A percentile compares a stretch with the other conserved stretches of the same genome.
Conservation (phyloP, 2,888 invertebrate genomes). For the Tenthredo notha region DNA sequence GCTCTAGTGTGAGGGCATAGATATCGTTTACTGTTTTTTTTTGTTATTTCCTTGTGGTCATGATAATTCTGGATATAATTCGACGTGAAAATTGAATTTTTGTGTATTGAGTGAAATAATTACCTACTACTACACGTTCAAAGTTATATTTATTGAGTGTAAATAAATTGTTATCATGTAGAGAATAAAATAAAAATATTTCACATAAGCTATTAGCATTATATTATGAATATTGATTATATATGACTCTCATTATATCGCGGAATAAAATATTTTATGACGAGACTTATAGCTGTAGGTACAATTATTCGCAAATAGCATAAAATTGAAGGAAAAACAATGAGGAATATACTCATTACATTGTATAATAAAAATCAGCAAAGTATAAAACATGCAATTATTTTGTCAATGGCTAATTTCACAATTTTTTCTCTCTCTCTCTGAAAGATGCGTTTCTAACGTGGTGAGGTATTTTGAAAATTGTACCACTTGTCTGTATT, state of each 20-base stretch:
- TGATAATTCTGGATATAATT: not conserved
- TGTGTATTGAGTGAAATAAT: not conserved
- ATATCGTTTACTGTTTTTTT: not conserved
- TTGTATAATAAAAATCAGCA: not conserved
- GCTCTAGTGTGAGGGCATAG: not conserved
- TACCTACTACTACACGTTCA: not conserved
- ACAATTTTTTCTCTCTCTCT: no score
- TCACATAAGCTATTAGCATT: not conserved
- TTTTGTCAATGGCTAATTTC: not conserved
- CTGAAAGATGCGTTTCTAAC: not conserved
- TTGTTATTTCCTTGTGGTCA: not conserved
- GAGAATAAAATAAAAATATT: not conserved
- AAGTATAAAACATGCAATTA: not conserved
- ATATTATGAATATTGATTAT: not conserved
- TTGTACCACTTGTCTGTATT: not conserved
- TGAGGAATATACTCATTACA: not conserved
- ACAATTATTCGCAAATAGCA: not conserved
- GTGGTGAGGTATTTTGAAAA: not conserved
- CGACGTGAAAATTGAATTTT: not conserved
- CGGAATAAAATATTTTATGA: not conserved
- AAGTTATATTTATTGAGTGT: conserved; percentile 1
- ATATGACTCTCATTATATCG: not conserved
- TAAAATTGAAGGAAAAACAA: not conserved
- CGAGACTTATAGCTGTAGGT: not conserved
- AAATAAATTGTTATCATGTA: conserved; percentile 7